Percentiles rank a stretch among this genome's conserved stretches.
phyloP scores from a whole-genome alignment of 2,888 invertebrate species.

The Dicyrtomina minuta region DNA sequence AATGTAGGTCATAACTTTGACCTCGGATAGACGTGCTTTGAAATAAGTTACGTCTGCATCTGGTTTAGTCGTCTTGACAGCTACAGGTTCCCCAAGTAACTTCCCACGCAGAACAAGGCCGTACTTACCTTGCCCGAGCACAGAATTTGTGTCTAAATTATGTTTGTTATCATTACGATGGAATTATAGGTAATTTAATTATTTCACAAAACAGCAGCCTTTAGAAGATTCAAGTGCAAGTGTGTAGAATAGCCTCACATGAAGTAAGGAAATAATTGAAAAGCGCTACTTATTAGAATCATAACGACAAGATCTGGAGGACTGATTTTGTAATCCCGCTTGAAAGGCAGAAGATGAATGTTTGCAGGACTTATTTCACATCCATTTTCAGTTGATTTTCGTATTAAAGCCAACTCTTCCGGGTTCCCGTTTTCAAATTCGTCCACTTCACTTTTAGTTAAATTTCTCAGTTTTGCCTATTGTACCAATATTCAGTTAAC shows the following conservation, averaged over 20 bases:
- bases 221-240: neutral
- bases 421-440: constrained; percentile 1
- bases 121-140: neutral
- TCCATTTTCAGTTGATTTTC: neutral
- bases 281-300: too few relatives aligned
- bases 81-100: neutral
- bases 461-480: neutral
- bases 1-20: constrained; percentile 7
- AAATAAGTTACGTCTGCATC: constrained; percentile 12
- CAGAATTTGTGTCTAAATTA: neutral
- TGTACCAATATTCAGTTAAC: too few relatives aligned
- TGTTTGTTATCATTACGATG: neutral
- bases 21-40: constrained; percentile 9
- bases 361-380: neutral
- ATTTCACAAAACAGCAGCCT: neutral
- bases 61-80: constrained; percentile 7
- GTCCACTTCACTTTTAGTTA: neutral
- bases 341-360: neutral
- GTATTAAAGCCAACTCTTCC: neutral
- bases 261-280: neutral
- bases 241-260: neutral
- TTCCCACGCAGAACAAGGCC: too few relatives aligned
- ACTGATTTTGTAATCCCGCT: neutral
- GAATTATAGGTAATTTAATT: neutral
- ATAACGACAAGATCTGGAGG: neutral